These are phyloP conservation scores for Temnothorax nylanderi DNA, from an alignment of 1,140 invertebrate species.

Conservation along the genomic window DNA sequence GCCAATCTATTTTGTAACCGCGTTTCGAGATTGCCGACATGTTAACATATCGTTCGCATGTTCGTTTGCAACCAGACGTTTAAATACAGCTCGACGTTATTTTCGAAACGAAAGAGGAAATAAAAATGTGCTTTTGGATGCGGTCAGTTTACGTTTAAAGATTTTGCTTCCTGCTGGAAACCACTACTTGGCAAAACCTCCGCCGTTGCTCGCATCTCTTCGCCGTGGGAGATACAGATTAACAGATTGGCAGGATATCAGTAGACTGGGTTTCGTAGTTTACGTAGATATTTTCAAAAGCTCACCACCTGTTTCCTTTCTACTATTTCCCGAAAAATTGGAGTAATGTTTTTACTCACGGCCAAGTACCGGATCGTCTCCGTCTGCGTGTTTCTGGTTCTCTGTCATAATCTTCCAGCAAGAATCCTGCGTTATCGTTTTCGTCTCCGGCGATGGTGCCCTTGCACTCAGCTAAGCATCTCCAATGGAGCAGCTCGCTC, in stretches of 20 bases:
- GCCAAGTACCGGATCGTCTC: slow-evolving; percentile 83
- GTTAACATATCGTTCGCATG: not conserved
- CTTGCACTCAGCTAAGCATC: slow-evolving; percentile 59
- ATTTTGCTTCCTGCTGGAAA: not conserved
- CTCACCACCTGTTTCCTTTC: not conserved
- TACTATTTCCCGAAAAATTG: not conserved
- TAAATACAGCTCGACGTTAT: not conserved
- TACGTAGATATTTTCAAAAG: not conserved
- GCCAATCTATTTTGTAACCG: slow-evolving; percentile 22
- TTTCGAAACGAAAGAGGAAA: not conserved
- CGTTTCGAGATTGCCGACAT: not conserved
- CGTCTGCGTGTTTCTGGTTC: slow-evolving; percentile 77
- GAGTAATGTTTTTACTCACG: slow-evolving; percentile 77
- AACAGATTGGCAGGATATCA: no score
- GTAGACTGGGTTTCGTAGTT: not conserved
- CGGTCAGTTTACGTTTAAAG: not conserved
- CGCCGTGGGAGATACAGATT: not conserved
- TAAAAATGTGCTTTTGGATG: not conserved
- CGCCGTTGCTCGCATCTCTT: not conserved
- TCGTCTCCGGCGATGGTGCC: slow-evolving; percentile 10
- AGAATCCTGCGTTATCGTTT: slow-evolving; percentile 18
- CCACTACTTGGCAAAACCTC: not conserved
- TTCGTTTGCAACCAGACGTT: not conserved
- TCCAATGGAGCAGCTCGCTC: slow-evolving; percentile 77
- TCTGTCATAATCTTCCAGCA: slow-evolving; percentile 66